A percentile compares a stretch with the other conserved stretches of the same genome.
These are phyloP conservation scores for Ptyas mucosa DNA, from an alignment of 2,113 vertebrate species.

Conservation along the genomic window DNA sequence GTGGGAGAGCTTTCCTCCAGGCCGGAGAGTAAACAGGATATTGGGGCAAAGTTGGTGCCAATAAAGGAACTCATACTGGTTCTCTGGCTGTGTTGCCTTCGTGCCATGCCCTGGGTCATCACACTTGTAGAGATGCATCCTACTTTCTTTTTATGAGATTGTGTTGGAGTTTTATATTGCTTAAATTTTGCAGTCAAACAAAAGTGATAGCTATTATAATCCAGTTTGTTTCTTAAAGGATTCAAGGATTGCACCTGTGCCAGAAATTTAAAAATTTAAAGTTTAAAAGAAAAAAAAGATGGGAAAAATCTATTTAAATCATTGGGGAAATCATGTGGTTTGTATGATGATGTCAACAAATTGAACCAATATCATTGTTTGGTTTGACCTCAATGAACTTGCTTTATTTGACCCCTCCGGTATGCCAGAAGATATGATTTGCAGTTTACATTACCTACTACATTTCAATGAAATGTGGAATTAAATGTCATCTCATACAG, in stretches of 20 bases:
- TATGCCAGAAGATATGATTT: neutral
- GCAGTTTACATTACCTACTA: neutral
- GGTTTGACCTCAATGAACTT: neutral
- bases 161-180: neutral
- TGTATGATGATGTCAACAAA: neutral
- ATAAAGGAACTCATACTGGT: too few relatives aligned
- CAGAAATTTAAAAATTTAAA: neutral
- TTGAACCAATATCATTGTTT: neutral
- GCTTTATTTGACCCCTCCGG: neutral
- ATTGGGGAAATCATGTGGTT: neutral
- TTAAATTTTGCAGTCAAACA: neutral
- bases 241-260: neutral
- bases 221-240: neutral
- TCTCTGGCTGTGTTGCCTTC: too few relatives aligned
- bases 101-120: too few relatives aligned
- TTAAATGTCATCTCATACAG: neutral
- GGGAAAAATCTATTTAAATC: neutral
- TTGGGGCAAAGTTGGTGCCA: too few relatives aligned
- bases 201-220: neutral
- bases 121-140: neutral
- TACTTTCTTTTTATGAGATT: neutral
- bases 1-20: too few relatives aligned
- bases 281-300: neutral
- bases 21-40: too few relatives aligned
- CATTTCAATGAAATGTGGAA: neutral